Evolutionary conservation across 2,113 vertebrate genomes (phyloP).

Genomic region (Ptychochromis oligacanthus): DNA sequence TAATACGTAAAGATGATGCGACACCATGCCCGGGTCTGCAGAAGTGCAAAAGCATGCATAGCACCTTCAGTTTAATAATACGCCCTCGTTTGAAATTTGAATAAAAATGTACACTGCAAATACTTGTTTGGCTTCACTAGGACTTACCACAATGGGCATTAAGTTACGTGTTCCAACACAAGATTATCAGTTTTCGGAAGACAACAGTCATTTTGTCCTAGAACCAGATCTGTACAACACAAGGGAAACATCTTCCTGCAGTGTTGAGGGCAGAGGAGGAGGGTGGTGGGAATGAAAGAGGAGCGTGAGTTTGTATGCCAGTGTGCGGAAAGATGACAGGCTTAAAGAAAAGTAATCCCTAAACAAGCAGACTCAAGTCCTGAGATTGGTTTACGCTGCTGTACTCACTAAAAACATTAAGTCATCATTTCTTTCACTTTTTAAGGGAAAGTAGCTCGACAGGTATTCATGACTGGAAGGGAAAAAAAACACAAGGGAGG

Average conservation of each 20-base stretch:
- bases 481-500: not conserved
- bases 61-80: not conserved
- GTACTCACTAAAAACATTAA: conserved; percentile 46
- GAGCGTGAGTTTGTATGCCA: not conserved
- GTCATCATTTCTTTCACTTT: conserved; percentile 54
- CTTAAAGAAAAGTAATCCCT: conserved; percentile 43
- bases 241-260: not conserved
- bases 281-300: not conserved
- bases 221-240: not conserved
- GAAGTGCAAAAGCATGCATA: not conserved
- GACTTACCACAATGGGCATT: not conserved
- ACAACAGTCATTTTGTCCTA: not conserved
- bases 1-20: conserved; percentile 42
- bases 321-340: conserved; percentile 15
- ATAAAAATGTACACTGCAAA: not conserved
- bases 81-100: conserved; percentile 1
- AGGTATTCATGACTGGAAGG: conserved; percentile 17
- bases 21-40: not conserved
- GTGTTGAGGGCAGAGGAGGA: not conserved
- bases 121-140: not conserved
- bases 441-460: conserved; percentile 13
- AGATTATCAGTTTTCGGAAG: not conserved
- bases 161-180: not conserved
- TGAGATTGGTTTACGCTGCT: conserved; percentile 44
- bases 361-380: conserved; percentile 39